Evolutionary conservation across 2,888 invertebrate species (phyloP), one percentile per base, ranked within the genome.

Genomic region (Drosophila kanekoi): DNA sequence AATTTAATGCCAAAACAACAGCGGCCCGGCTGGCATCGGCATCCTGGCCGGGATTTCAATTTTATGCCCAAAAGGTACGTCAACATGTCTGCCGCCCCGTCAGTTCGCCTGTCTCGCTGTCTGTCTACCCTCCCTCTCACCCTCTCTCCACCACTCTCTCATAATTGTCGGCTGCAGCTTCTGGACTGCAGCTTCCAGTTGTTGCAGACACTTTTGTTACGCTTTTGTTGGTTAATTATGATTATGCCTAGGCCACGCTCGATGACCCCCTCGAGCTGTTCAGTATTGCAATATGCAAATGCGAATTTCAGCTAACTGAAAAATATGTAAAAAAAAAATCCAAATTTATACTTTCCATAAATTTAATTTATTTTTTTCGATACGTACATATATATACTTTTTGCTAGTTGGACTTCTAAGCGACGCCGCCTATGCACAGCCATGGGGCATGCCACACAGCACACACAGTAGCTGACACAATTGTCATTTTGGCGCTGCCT

Each of bases 401-500:
- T 48, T 56, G 49, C 59, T 72, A 67, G 83, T 79, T 84, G 77
- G 72, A 80, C 77, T 57, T 79, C 70, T 64, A 80, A 84, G 81
- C 67, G 52, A 52, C 61, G 72, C 70, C 68, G 70, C 52, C 60
- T 37, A 28, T 64, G 35, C n/a, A 37, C 63, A 20, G 65, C 63
- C 44, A 45, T 58, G 47, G 47, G 63, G 45, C 61, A 53, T 49
- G 56, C 28, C 54, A 63, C 67, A 9, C 72, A 71, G 68, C 81
- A 91, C 81, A 91, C 91, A 91, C 91, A 89, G 91, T 92, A 91
- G 91, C 91, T 90, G 89, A 86, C 90, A 91, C 91, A 91, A 91
- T 91, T 91, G 91, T 91, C 91, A 91, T 87, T 91, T 77, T 58
- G 65, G 65, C 77, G 79, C 82, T 81, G 86, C 82, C 79, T 76